Base-by-base conservation (phyloP, 2,888 invertebrate genomes). In the Drosophila hawaiiensis region DNA sequence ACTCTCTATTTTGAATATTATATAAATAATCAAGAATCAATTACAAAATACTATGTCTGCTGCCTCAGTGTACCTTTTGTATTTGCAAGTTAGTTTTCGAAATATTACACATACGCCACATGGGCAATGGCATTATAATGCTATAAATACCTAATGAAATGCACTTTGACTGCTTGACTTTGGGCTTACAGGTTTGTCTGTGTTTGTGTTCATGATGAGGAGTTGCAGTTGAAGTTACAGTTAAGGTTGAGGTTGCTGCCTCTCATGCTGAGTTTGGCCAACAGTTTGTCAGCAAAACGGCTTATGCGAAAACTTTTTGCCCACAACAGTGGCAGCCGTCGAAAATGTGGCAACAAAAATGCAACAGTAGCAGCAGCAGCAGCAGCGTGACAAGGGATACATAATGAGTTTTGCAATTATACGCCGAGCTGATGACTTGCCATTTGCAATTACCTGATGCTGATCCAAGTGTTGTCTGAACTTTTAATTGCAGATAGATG, bases 151-250 rank as follows among this genome's bases (percentile, higher is more conserved):
- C 67, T 39, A 75, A 63, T 49, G 53, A 80, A 83, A 83, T 90
- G 90, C 85, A 90, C 75, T 88, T 85, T 86, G 90, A 88, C 85
- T 88, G 81, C 74, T 80, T 88, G 89, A 88, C 90, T 90, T 90
- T 80, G 73, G 70, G 79, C 71, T 79, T 78, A 68, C 54, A 67
- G 72, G 52, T 61, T 72, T 81, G 62, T 29, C n/a, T 31, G 14
- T 62, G 47, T 37, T 43, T 50, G 50, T 43, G 70, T 80, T 58
- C 9, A 3, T 55, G 19, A 5, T 35, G 14, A 31, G 49, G 37
- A 63, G 68, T 64, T 60, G 52, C 14, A 14, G 25, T 37, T 37
- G 25, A 54, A 53, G 52, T 35, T 64, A 50, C 10, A 50, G 29
- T 56, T n/a, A 22, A 25, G n/a, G 37, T 37, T 53, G 22, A 66